phyloP scores from a whole-genome alignment of 2,797 vertebrate species.

The Sternarchorhynchus goeldii region DNA sequence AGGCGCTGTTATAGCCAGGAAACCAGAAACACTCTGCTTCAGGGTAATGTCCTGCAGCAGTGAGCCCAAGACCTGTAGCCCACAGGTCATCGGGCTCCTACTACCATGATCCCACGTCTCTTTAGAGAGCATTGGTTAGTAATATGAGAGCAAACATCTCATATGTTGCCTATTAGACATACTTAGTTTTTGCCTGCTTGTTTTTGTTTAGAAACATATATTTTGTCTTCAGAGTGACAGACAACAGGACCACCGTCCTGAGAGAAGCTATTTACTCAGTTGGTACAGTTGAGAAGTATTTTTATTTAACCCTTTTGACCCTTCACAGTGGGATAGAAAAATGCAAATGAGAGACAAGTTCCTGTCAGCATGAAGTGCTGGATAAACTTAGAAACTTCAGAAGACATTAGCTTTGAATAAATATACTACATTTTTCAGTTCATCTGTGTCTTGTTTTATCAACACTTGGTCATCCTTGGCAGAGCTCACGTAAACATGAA shows the following conservation, averaged over 20 bases:
- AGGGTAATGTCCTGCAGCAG: neutral
- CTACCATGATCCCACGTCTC: neutral
- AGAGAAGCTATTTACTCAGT: too few relatives aligned
- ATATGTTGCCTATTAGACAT: too few relatives aligned
- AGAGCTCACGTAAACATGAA: neutral
- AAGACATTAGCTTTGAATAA: neutral
- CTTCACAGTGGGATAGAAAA: neutral
- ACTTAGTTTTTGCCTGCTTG: too few relatives aligned
- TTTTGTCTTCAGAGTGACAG: neutral
- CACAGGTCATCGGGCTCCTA: neutral
- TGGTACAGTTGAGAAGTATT: too few relatives aligned
- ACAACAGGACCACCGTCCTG: neutral
- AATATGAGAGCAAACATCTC: too few relatives aligned
- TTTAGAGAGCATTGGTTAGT: neutral
- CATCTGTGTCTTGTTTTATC: neutral
- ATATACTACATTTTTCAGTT: neutral
- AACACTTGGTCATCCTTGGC: constrained; percentile 4
- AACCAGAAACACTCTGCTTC: too few relatives aligned
- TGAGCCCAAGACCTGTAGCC: neutral
- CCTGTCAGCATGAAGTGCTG: too few relatives aligned
- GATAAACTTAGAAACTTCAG: neutral
- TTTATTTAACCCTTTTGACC: too few relatives aligned
- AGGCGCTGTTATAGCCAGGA: constrained; percentile 29
- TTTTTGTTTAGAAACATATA: too few relatives aligned
- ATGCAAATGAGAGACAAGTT: neutral